Evolutionary conservation across 2,888 invertebrate species (phyloP).

Genomic region (Sinohyriopsis cumingii): DNA sequence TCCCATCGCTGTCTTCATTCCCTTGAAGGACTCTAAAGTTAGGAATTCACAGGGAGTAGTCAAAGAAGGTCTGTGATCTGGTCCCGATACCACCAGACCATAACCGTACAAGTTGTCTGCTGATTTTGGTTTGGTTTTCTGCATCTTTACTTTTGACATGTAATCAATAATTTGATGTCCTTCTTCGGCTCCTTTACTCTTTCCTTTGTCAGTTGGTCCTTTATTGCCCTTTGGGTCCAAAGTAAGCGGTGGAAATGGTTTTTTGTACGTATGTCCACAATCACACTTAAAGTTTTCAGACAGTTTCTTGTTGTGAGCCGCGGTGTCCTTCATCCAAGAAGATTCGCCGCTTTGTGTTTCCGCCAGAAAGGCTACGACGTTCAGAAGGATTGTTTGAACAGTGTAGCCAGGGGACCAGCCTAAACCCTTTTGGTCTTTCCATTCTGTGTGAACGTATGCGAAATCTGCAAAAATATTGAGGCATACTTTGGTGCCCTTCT

Average conservation of each 20-base stretch:
- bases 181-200: constrained; percentile 12
- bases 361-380: constrained; percentile 59
- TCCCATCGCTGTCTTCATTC: constrained; percentile 55
- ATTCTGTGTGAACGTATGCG: constrained; percentile 59
- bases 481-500: constrained; percentile 60
- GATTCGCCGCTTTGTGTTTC: constrained; percentile 51
- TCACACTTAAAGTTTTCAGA: constrained; percentile 43
- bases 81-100: constrained; percentile 59
- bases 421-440: constrained; percentile 57
- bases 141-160: constrained; percentile 55
- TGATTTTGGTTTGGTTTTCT: constrained; percentile 37
- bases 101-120: constrained; percentile 56
- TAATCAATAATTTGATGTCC: constrained; percentile 53
- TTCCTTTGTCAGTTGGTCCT: constrained; percentile 19
- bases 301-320: constrained; percentile 44
- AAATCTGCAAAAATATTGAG: constrained; percentile 65
- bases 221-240: constrained; percentile 17
- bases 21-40: constrained; percentile 48
- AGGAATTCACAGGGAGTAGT: constrained; percentile 63
- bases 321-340: constrained; percentile 39
- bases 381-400: constrained; percentile 62
- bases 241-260: constrained; percentile 55
- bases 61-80: constrained; percentile 50
- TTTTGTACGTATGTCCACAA: constrained; percentile 58
- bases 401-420: constrained; percentile 66